Conservation (phyloP, 2,888 invertebrate species). For the Caenorhabditis imperialis region DNA sequence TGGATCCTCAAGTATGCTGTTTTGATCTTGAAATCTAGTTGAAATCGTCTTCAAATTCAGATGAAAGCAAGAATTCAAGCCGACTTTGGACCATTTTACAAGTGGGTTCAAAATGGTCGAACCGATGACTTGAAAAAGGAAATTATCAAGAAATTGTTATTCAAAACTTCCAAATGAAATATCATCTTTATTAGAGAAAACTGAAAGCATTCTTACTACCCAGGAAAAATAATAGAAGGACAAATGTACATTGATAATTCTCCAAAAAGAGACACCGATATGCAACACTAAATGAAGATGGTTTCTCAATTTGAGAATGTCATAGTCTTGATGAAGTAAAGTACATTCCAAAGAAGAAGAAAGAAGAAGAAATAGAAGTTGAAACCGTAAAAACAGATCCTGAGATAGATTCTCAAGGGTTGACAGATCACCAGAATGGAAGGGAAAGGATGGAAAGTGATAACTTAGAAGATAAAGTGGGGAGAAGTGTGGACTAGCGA, state of each 20-base stretch:
- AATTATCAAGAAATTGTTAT: slow-evolving; percentile 53
- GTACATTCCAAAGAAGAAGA: background rate
- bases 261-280: slow-evolving; percentile 40
- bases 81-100: slow-evolving; percentile 60
- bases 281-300: slow-evolving; percentile 8
- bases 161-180: slow-evolving; percentile 40
- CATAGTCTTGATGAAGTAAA: background rate
- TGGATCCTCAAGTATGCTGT: slow-evolving; percentile 36
- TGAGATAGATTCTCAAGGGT: slow-evolving; percentile 41
- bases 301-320: slow-evolving; percentile 39
- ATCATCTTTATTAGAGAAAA: slow-evolving; percentile 9
- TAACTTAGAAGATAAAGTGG: slow-evolving; percentile 32
- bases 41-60: slow-evolving; percentile 22
- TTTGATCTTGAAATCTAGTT: background rate
- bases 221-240: slow-evolving; percentile 23
- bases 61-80: slow-evolving; percentile 44
- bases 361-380: slow-evolving; percentile 21
- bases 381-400: slow-evolving; percentile 39
- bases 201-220: slow-evolving; percentile 25
- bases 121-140: slow-evolving; percentile 56
- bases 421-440: slow-evolving; percentile 47
- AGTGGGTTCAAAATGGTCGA: slow-evolving; percentile 59
- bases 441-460: slow-evolving; percentile 7
- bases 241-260: slow-evolving; percentile 33
- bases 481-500: slow-evolving; percentile 59